phyloP scores from a whole-genome alignment of 2,888 invertebrate genomes.

The Pristionchus japonicus region DNA sequence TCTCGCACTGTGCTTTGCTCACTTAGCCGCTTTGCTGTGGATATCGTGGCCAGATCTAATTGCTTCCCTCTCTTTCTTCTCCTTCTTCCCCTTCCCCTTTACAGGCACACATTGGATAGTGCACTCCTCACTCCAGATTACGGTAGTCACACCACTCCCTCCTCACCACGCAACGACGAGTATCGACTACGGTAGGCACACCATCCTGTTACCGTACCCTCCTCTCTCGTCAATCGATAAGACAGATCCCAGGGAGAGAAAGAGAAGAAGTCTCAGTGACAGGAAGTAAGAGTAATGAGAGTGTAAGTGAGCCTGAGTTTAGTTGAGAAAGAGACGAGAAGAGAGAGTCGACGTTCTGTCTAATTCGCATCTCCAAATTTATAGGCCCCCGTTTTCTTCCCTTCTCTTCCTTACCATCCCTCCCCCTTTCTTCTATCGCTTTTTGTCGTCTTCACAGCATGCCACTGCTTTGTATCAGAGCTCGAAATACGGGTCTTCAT shows the following conservation, averaged over 20 bases:
- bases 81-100: not conserved
- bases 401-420: not conserved
- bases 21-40: not conserved
- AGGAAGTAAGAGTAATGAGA: conserved; percentile 9
- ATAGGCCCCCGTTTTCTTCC: not conserved
- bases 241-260: not conserved
- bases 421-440: not conserved
- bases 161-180: not conserved
- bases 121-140: conserved; percentile 26
- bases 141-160: conserved; percentile 25
- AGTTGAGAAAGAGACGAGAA: not conserved
- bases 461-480: not conserved
- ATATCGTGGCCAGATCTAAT: not conserved
- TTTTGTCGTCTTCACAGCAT: not conserved
- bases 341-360: conserved; percentile 17
- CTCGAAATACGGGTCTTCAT: no score
- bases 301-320: not conserved
- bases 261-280: not conserved
- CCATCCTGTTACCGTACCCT: not conserved
- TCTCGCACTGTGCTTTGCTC: not conserved
- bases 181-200: not conserved
- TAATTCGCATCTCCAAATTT: conserved; percentile 33
- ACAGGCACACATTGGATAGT: conserved; percentile 6
- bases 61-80: not conserved
- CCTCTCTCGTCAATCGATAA: not conserved